phyloP scores from a whole-genome alignment of 2,113 vertebrate species.

The Cynoglossus semilaevis region DNA sequence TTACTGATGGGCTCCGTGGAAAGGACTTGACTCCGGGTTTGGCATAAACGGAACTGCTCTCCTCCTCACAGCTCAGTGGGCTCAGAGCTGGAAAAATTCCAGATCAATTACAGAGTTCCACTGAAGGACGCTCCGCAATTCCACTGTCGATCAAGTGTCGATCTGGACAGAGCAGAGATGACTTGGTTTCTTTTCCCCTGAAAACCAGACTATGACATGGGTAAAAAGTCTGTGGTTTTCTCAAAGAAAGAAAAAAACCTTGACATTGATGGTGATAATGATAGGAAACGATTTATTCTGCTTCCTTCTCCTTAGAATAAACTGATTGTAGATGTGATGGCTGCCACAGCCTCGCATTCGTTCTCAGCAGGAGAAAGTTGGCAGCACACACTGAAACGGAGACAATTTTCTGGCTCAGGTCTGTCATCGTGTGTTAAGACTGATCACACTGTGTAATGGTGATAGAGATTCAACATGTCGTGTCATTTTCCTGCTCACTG shows the following conservation, averaged over 20 bases:
- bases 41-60: background rate
- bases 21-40: background rate
- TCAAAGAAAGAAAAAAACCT: background rate
- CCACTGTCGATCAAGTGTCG: slow-evolving; percentile 12
- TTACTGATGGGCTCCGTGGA: slow-evolving; percentile 4
- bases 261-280: background rate
- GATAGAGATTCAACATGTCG: too few relatives aligned
- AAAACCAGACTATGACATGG: background rate
- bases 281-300: background rate
- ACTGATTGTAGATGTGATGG: background rate
- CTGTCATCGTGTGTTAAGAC: too few relatives aligned
- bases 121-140: slow-evolving; percentile 11
- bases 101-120: slow-evolving; percentile 28
- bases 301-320: background rate
- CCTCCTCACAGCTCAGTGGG: slow-evolving; percentile 5
- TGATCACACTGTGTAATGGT: too few relatives aligned
- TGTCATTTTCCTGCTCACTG: too few relatives aligned
- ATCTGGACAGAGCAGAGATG: background rate
- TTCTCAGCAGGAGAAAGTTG: background rate
- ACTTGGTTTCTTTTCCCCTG: background rate
- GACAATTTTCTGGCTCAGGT: too few relatives aligned
- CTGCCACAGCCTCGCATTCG: background rate
- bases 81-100: slow-evolving; percentile 9
- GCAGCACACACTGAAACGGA: background rate
- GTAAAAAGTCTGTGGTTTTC: too few relatives aligned